These are phyloP conservation scores for Epsilonema sp. DNA, from an alignment of 2,888 invertebrate genomes.

Conservation along the genomic window DNA sequence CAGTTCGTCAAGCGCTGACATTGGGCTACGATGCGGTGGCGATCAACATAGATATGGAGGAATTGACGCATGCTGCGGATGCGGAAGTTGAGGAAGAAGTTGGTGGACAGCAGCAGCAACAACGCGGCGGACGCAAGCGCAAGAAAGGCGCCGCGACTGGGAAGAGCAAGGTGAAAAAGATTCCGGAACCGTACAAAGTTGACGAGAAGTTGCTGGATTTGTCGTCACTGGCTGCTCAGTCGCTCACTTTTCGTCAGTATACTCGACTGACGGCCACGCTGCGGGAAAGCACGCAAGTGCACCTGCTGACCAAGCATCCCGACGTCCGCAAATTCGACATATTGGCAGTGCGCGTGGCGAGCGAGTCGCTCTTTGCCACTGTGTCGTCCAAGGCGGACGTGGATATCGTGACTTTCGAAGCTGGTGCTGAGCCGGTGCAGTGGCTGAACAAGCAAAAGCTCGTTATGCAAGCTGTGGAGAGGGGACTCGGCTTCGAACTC, in stretches of 20 bases:
- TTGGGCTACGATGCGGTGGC: constrained; percentile 26
- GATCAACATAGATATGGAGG: constrained; percentile 24
- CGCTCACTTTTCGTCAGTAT: constrained; percentile 22
- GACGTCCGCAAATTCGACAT: constrained; percentile 18
- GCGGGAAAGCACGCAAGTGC: constrained; percentile 13
- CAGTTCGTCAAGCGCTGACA: constrained; percentile 15
- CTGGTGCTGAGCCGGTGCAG: constrained; percentile 10
- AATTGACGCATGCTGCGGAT: constrained; percentile 8
- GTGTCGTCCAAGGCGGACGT: constrained; percentile 22
- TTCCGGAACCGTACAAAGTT: constrained; percentile 22
- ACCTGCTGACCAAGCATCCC: constrained; percentile 15
- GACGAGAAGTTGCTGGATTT: constrained; percentile 17
- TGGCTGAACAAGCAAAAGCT: constrained; percentile 15
- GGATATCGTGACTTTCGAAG: constrained; percentile 20
- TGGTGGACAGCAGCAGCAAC: too few species aligned
- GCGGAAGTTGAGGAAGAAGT: not conserved
- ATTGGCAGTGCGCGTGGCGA: constrained; percentile 20
- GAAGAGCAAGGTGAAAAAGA: constrained; percentile 9
- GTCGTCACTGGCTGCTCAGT: not conserved
- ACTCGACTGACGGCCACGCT: constrained; percentile 17
- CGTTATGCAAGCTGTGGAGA: constrained; percentile 10
- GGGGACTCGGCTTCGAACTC: constrained; percentile 16
- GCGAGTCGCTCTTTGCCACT: constrained; percentile 20
- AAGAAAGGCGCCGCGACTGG: not conserved
- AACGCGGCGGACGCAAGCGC: not conserved